A percentile compares a stretch with the other conserved stretches of the same genome.
Conservation (phyloP, 2,797 vertebrate genomes). For the Neosilurus mollespiculum region DNA sequence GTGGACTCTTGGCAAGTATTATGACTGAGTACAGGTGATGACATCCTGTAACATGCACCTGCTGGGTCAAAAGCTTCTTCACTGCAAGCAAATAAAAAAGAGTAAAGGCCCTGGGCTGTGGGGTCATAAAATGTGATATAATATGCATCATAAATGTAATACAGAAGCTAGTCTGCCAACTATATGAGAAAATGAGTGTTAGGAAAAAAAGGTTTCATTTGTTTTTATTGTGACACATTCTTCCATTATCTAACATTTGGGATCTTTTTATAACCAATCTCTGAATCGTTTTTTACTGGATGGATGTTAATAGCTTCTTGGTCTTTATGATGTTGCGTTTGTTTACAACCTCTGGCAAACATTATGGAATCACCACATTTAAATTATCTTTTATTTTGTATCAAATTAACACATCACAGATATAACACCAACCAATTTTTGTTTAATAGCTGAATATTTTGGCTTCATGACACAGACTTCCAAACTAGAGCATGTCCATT, state of each 20-base stretch:
- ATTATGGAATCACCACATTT: too few relatives aligned
- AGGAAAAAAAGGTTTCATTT: neutral
- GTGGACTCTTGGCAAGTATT: slow-evolving; percentile 9
- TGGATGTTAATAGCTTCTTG: neutral
- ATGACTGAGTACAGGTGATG: slow-evolving; percentile 6
- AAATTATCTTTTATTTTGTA: too few relatives aligned
- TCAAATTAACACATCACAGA: too few relatives aligned
- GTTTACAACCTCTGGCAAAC: neutral
- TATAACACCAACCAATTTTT: too few relatives aligned
- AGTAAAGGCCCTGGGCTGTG: neutral
- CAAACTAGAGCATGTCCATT: too few relatives aligned
- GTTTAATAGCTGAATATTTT: too few relatives aligned
- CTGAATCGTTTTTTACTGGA: neutral
- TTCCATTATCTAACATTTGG: neutral
- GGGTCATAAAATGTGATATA: slow-evolving; percentile 4
- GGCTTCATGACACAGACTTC: too few relatives aligned
- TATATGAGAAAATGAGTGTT: neutral
- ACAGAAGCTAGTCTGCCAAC: neutral
- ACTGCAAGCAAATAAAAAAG: too few relatives aligned
- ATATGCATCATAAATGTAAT: neutral
- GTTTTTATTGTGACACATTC: neutral
- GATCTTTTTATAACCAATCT: neutral
- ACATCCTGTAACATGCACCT: slow-evolving; percentile 26
- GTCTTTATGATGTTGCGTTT: neutral
- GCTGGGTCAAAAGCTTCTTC: neutral